A percentile compares a stretch with the other conserved stretches of the same genome.
phyloP scores from a whole-genome alignment of 2,797 vertebrate genomes.

The Sarcoramphus papa region DNA sequence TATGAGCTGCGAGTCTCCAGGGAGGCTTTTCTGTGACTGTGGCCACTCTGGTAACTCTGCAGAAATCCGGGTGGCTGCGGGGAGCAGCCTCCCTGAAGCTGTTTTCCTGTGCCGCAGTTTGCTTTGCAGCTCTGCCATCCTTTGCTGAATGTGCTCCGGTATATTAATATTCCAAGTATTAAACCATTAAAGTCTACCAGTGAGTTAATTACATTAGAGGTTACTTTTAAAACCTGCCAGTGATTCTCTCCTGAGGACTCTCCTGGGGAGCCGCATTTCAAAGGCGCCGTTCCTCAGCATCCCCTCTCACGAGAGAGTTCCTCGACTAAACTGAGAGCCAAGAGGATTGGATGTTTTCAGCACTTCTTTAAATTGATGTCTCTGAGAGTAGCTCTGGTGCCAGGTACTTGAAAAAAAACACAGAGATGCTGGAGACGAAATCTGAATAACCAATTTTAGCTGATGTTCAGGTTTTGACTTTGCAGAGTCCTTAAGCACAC shows the following conservation, averaged over 20 bases:
- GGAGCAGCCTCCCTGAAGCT: background rate
- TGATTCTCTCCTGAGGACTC: background rate
- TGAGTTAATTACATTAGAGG: background rate
- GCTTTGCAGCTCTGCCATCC: background rate
- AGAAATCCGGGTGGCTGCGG: background rate
- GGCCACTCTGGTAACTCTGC: background rate
- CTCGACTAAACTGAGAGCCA: background rate
- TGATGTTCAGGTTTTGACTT: background rate
- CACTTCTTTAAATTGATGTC: background rate
- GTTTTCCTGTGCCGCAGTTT: background rate
- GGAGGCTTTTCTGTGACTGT: background rate
- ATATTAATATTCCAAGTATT: background rate
- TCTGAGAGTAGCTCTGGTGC: background rate
- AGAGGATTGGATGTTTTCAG: background rate
- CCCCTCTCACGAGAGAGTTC: background rate
- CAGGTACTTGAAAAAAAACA: background rate
- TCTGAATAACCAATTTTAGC: background rate
- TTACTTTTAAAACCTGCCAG: background rate
- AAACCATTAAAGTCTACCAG: background rate
- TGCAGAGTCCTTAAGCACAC: background rate
- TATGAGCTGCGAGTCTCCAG: rapidly evolving
- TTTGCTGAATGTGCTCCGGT: background rate
- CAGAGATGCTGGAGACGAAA: background rate
- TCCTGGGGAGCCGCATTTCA: background rate
- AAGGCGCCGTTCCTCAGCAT: background rate